Conservation (phyloP, 2,797 vertebrate genomes). For the Coregonus sp. region DNA sequence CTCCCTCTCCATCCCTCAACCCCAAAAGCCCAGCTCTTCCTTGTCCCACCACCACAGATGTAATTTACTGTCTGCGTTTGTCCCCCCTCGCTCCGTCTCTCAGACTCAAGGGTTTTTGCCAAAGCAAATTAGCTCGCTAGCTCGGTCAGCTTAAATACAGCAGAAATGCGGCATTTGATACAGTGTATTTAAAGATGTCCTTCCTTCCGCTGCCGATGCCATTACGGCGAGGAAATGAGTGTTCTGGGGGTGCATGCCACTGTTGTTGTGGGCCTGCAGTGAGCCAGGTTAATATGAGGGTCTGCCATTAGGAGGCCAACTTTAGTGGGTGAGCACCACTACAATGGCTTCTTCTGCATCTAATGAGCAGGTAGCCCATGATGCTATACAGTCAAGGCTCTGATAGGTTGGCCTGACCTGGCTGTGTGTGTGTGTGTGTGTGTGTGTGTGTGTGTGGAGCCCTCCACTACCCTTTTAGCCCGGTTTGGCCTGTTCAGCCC, state of each 20-base stretch:
- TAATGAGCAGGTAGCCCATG: background rate
- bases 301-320: conserved; percentile 40
- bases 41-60: conserved; percentile 57
- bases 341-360: conserved; percentile 34
- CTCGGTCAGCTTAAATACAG: conserved; percentile 81
- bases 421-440: background rate
- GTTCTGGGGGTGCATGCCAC: background rate
- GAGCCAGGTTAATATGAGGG: conserved; percentile 59
- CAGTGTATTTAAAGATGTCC: conserved; percentile 76
- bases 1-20: conserved; percentile 38
- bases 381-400: no score
- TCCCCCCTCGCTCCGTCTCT: conserved; percentile 59
- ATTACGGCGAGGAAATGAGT: conserved; percentile 46
- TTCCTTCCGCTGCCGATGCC: conserved; percentile 55
- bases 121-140: conserved; percentile 77
- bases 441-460: conserved; percentile 1
- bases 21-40: conserved; percentile 48
- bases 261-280: conserved; percentile 41
- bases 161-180: conserved; percentile 66
- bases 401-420: background rate
- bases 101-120: conserved; percentile 74
- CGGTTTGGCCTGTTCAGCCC: conserved; percentile 34
- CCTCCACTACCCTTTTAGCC: conserved; percentile 13
- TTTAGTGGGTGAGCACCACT: conserved; percentile 21
- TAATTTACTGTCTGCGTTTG: conserved; percentile 73